Evolutionary conservation across 2,113 vertebrate species (phyloP).

Genomic region (Porphyrio hochstetteri): DNA sequence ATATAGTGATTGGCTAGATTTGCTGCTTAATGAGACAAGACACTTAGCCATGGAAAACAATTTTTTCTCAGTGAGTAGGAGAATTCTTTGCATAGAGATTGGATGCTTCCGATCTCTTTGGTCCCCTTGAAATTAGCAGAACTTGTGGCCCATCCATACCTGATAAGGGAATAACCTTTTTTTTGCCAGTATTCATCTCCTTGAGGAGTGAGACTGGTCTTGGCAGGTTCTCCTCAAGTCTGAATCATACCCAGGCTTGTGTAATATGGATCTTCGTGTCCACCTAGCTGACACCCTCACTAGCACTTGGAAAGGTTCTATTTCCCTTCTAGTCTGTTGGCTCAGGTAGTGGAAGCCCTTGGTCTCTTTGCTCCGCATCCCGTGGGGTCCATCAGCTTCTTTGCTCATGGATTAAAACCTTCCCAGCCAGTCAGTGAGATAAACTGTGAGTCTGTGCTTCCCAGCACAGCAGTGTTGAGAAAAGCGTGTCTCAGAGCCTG

Average conservation of each 20-base stretch:
- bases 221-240: not conserved
- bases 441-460: not conserved
- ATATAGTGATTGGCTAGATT: not conserved
- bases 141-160: not conserved
- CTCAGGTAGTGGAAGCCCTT: not conserved
- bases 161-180: not conserved
- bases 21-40: not conserved
- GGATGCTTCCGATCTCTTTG: not conserved
- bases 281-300: not conserved
- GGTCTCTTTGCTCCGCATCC: not conserved
- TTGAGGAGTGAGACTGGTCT: not conserved
- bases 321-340: not conserved
- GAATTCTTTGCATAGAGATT: not conserved
- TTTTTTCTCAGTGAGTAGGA: not conserved
- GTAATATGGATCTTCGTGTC: not conserved
- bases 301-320: not conserved
- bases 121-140: not conserved
- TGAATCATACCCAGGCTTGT: not conserved
- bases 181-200: not conserved
- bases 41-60: not conserved
- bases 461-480: not conserved
- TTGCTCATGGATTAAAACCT: not conserved
- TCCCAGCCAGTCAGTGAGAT: fast-evolving
- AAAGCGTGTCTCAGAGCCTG: not conserved
- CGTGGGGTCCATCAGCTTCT: not conserved